These are phyloP conservation scores for Anguilla obscura DNA, from an alignment of 2,797 vertebrate genomes.

Conservation along the genomic window DNA sequence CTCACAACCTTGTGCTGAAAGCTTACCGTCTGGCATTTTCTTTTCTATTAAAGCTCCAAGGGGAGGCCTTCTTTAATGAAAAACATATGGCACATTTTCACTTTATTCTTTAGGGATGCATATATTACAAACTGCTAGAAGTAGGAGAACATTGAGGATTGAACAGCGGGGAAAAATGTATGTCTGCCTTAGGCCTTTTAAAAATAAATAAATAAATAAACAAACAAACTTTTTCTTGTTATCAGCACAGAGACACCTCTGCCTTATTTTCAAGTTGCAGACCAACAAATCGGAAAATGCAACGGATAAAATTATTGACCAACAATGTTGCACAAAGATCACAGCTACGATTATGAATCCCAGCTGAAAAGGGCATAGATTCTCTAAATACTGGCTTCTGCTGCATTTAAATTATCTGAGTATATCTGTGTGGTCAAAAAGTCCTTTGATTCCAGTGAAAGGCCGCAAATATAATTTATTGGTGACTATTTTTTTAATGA, in stretches of 20 bases:
- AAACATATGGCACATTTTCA: constrained; percentile 23
- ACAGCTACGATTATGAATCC: neutral
- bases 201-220: constrained; percentile 8
- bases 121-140: neutral
- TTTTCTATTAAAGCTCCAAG: neutral
- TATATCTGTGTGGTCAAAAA: constrained; percentile 19
- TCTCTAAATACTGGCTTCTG: constrained; percentile 43
- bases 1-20: neutral
- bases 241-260: constrained; percentile 23
- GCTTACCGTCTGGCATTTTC: neutral
- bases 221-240: constrained; percentile 3
- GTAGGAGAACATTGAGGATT: neutral
- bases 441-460: neutral
- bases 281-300: too few species aligned
- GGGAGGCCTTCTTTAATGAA: neutral
- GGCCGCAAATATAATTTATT: neutral
- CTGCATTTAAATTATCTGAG: constrained; percentile 31
- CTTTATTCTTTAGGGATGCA: neutral
- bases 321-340: constrained; percentile 21
- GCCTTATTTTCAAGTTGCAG: constrained; percentile 2
- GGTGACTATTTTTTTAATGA: neutral
- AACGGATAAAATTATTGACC: constrained; percentile 38
- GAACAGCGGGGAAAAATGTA: neutral
- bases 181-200: neutral
- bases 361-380: constrained; percentile 33